Conservation (phyloP, 1,140 invertebrate genomes). For the Thalassaphorura encarpata region DNA sequence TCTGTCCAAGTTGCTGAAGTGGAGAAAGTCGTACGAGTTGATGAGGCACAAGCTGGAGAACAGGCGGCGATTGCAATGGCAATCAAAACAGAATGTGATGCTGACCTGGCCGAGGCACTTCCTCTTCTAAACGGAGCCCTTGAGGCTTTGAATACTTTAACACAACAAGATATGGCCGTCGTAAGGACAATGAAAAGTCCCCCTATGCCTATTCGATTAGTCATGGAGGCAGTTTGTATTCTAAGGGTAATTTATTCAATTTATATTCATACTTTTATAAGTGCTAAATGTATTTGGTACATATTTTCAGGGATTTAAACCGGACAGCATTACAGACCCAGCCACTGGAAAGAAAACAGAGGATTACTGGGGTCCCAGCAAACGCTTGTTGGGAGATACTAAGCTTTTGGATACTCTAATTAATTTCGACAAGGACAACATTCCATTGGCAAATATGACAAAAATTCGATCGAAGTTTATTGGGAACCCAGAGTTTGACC, state of each 20-base stretch:
- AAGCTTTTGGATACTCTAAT: conserved; percentile 76
- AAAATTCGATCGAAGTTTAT: conserved; percentile 72
- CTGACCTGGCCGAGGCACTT: conserved; percentile 82
- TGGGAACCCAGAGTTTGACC: conserved; percentile 78
- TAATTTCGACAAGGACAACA: conserved; percentile 86
- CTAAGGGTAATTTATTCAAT: conserved; percentile 54
- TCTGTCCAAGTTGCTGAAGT: conserved; percentile 67
- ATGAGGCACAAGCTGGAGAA: conserved; percentile 57
- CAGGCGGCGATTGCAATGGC: conserved; percentile 68
- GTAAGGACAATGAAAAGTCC: conserved; percentile 98
- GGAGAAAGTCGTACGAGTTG: conserved; percentile 48
- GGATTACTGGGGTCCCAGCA: conserved; percentile 88
- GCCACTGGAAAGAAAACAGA: conserved; percentile 64
- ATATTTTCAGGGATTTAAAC: conserved; percentile 60
- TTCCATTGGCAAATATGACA: conserved; percentile 67
- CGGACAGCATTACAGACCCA: conserved; percentile 68
- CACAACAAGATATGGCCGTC: conserved; percentile 80
- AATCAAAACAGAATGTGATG: conserved; percentile 93
- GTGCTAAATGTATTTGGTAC: conserved; percentile 7
- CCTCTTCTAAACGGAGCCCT: conserved; percentile 85
- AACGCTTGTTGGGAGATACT: conserved; percentile 80
- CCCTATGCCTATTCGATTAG: conserved; percentile 80
- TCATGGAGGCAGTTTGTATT: conserved; percentile 94
- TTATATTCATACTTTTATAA: conserved; percentile 1
- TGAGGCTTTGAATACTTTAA: conserved; percentile 80